A percentile compares a stretch with the other conserved stretches of the same genome.
Evolutionary conservation across 2,797 vertebrate species (phyloP).

Genomic region (Champsocephalus gunnari): DNA sequence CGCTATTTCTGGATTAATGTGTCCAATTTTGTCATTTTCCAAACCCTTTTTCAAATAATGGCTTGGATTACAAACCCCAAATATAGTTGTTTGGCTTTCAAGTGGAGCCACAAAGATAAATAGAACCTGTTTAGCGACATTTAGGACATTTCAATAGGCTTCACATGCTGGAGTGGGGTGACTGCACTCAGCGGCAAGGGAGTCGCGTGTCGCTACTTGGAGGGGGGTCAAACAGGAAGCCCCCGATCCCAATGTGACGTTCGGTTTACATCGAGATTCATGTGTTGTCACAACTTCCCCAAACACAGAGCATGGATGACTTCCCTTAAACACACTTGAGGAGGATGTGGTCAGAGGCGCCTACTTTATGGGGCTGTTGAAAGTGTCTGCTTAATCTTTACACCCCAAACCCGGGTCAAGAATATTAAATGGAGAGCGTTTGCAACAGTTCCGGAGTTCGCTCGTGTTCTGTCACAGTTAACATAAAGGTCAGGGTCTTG

Average conservation of each 20-base stretch:
- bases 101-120: slow-evolving; percentile 1
- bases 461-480: slow-evolving; percentile 19
- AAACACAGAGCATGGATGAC: slow-evolving; percentile 50
- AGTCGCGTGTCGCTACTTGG: slow-evolving; percentile 34
- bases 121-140: background rate
- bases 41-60: background rate
- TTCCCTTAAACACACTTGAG: slow-evolving; percentile 52
- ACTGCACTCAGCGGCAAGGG: slow-evolving; percentile 39
- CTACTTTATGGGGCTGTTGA: slow-evolving; percentile 47
- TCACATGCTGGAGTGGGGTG: background rate
- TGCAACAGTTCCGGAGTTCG: slow-evolving; percentile 15
- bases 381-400: slow-evolving; percentile 24
- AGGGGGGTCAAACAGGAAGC: slow-evolving; percentile 59
- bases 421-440: background rate
- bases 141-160: slow-evolving; percentile 10
- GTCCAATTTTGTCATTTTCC: slow-evolving; percentile 38
- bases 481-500: slow-evolving; percentile 21
- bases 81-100: slow-evolving; percentile 9
- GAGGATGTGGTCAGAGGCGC: slow-evolving; percentile 44
- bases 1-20: slow-evolving; percentile 24
- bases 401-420: slow-evolving; percentile 15
- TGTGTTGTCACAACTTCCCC: slow-evolving; percentile 57
- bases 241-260: slow-evolving; percentile 26
- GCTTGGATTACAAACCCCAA: slow-evolving; percentile 18
- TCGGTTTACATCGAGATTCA: slow-evolving; percentile 50